Percentiles rank a stretch among this genome's conserved stretches.
phyloP scores from a whole-genome alignment of 2,888 invertebrate species.

The Protodeltote pygarga region DNA sequence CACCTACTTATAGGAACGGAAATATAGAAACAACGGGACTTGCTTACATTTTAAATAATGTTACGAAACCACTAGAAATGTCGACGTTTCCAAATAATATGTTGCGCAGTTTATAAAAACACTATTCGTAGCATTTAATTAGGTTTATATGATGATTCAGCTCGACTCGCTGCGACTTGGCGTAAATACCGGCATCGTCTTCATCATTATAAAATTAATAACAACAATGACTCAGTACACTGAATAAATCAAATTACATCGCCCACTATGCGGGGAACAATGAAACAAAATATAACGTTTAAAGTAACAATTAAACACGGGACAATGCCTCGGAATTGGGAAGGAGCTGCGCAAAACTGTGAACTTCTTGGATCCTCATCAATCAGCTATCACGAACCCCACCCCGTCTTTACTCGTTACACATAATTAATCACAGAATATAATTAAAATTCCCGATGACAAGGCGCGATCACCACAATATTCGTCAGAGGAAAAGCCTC shows the following conservation, averaged over 20 bases:
- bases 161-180: conserved; percentile 33
- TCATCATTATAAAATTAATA: conserved; percentile 78
- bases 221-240: conserved; percentile 77
- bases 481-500: conserved; percentile 53
- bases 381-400: conserved; percentile 76
- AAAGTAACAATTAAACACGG: conserved; percentile 80
- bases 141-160: conserved; percentile 67
- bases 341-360: conserved; percentile 68
- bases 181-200: conserved; percentile 68
- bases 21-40: conserved; percentile 23
- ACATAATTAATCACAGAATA: conserved; percentile 84
- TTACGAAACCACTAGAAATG: conserved; percentile 13
- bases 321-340: conserved; percentile 71
- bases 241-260: conserved; percentile 79
- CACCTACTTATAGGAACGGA: conserved; percentile 26
- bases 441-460: conserved; percentile 86
- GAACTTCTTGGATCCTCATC: conserved; percentile 75
- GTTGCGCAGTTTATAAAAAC: conserved; percentile 13
- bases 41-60: conserved; percentile 7
- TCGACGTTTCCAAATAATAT: conserved; percentile 9
- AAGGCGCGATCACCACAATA: conserved; percentile 74
- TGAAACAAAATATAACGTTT: conserved; percentile 78
- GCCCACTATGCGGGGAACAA: conserved; percentile 74
- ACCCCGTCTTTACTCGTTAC: conserved; percentile 73
- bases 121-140: conserved; percentile 40